A percentile compares a stretch with the other conserved stretches of the same genome.
phyloP scores from a whole-genome alignment of 2,113 vertebrate genomes.

The Peucedramus taeniatus region DNA sequence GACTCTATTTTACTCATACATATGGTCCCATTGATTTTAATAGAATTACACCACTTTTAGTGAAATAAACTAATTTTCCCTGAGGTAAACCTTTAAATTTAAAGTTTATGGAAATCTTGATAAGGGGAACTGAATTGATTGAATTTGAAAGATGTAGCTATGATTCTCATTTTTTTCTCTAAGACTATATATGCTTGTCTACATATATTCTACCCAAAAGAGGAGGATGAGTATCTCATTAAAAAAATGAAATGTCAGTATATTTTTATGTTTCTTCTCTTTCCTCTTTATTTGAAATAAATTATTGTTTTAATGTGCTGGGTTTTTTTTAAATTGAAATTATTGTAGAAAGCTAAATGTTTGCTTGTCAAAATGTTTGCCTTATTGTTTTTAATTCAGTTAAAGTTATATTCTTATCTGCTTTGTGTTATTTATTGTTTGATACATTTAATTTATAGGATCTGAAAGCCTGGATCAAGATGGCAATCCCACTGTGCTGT shows the following conservation, averaged over 20 bases:
- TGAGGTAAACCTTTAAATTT: not conserved
- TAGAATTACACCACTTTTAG: not conserved
- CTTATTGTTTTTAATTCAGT: not conserved
- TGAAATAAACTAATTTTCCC: not conserved
- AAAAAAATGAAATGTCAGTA: not conserved
- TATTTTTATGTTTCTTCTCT: not conserved
- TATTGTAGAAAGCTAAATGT: not conserved
- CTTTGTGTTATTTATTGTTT: not conserved
- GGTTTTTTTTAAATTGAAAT: accelerated
- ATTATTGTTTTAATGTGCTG: not conserved
- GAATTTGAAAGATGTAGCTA: not conserved
- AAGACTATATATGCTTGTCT: not conserved
- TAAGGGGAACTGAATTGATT: not conserved
- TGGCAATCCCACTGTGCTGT: not conserved
- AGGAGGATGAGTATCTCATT: not conserved
- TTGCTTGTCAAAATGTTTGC: not conserved
- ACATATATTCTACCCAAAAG: not conserved
- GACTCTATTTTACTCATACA: not conserved
- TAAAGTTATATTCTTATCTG: not conserved
- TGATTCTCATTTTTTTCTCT: not conserved
- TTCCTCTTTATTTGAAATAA: not conserved
- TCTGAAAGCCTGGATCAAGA: not conserved
- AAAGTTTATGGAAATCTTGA: not conserved
- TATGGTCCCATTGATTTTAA: not conserved
- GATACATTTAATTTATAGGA: not conserved